A percentile compares a stretch with the other conserved stretches of the same genome.
phyloP scores from a whole-genome alignment of 1,140 invertebrate genomes.

The Lepidurus arcticus region DNA sequence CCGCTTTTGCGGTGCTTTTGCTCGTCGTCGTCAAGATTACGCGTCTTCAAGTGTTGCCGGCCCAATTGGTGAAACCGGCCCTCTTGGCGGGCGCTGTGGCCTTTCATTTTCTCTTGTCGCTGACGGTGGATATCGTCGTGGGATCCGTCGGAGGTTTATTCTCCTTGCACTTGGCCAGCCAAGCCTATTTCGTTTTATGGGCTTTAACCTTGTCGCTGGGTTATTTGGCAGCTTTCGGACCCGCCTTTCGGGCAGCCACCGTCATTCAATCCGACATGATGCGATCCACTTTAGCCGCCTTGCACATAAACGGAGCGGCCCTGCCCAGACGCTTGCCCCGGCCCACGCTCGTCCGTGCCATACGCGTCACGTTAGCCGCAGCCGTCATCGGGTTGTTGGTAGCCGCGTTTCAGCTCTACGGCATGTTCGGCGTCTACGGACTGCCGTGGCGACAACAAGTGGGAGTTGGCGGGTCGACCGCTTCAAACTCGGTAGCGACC shows the following conservation, averaged over 20 bases:
- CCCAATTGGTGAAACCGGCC: slow-evolving; percentile 58
- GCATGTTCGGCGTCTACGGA: slow-evolving; percentile 64
- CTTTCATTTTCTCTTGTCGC: slow-evolving; percentile 67
- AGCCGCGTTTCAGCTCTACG: slow-evolving; percentile 73
- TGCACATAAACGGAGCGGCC: slow-evolving; percentile 40
- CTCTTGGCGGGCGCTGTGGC: slow-evolving; percentile 67
- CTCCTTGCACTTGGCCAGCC: slow-evolving; percentile 46
- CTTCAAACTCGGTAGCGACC: not conserved
- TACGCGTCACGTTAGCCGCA: slow-evolving; percentile 76
- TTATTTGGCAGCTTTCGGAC: slow-evolving; percentile 73
- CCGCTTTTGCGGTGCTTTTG: slow-evolving; percentile 76
- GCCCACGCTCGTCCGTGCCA: slow-evolving; percentile 60
- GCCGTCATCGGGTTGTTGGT: slow-evolving; percentile 73
- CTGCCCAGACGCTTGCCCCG: slow-evolving; percentile 40
- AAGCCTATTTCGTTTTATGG: slow-evolving; percentile 63
- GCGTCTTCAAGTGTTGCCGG: slow-evolving; percentile 43
- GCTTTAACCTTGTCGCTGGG: slow-evolving; percentile 66
- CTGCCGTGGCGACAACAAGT: slow-evolving; percentile 42
- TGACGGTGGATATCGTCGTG: slow-evolving; percentile 68
- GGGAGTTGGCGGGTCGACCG: not conserved
- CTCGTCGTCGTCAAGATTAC: slow-evolving; percentile 71
- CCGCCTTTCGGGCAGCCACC: slow-evolving; percentile 45
- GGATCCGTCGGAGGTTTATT: slow-evolving; percentile 49
- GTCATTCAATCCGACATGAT: slow-evolving; percentile 45
- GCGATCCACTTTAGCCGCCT: slow-evolving; percentile 43